These are phyloP conservation scores for Menidia beryllina DNA, from an alignment of 2,113 vertebrate genomes.

Conservation along the genomic window DNA sequence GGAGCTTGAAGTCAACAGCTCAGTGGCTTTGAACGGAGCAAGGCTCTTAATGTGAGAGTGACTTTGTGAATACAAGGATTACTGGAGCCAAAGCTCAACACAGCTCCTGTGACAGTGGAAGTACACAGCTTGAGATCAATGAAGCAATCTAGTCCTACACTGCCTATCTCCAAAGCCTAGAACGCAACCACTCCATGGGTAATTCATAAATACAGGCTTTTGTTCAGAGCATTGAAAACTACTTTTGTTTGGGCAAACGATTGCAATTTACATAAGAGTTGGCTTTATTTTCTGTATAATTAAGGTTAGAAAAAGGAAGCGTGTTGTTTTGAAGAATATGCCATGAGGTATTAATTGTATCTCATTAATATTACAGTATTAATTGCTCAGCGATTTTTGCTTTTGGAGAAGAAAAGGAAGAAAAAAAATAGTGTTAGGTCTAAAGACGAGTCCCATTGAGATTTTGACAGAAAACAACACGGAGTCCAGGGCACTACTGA, in stretches of 20 bases:
- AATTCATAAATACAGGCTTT: constrained; percentile 5
- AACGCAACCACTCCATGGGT: constrained; percentile 9
- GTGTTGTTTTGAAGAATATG: not conserved
- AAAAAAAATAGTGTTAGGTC: not conserved
- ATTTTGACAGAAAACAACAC: constrained; percentile 12
- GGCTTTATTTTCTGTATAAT: not conserved
- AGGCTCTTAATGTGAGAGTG: constrained; percentile 33
- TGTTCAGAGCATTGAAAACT: constrained; percentile 1
- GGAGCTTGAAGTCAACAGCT: constrained; percentile 23
- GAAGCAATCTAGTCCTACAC: constrained; percentile 44
- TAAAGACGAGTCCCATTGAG: not conserved
- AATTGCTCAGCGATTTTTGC: constrained; percentile 16
- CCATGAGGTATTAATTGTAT: constrained; percentile 2
- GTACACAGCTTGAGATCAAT: constrained; percentile 54
- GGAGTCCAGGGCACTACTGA: constrained; percentile 10
- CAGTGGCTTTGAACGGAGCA: constrained; percentile 35
- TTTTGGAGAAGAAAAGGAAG: constrained; percentile 6
- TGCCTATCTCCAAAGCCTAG: constrained; percentile 24
- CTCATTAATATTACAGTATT: constrained; percentile 27
- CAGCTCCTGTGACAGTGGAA: constrained; percentile 39
- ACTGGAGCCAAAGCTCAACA: constrained; percentile 36
- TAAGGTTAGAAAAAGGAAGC: not conserved
- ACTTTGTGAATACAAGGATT: constrained; percentile 55
- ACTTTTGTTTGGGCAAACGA: constrained; percentile 34
- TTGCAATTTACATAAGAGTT: constrained; percentile 47